Conservation (phyloP, 2,888 invertebrate species). For the Orthosia incerta region DNA sequence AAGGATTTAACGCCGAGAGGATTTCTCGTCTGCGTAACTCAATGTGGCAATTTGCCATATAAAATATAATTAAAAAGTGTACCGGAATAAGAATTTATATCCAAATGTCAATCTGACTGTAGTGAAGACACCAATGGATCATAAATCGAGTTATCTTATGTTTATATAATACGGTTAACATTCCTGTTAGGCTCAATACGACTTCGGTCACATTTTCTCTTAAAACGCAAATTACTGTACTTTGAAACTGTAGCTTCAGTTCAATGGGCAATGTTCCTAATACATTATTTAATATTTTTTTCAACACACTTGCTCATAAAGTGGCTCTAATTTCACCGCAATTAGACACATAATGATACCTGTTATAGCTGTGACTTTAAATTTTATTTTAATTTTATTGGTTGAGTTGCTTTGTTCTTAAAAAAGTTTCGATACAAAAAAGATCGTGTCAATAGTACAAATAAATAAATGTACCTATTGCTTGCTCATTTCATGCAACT, state of each 20-base stretch:
- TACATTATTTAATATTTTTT: neutral
- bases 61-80: neutral
- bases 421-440: too few relatives aligned
- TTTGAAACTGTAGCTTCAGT: slow-evolving; percentile 4
- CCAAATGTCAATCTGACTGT: slow-evolving; percentile 8
- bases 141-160: slow-evolving; percentile 58
- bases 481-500: too few relatives aligned
- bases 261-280: neutral
- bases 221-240: slow-evolving; percentile 46
- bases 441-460: too few relatives aligned
- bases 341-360: too few relatives aligned
- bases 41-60: neutral
- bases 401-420: too few relatives aligned
- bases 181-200: slow-evolving; percentile 41
- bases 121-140: slow-evolving; percentile 55
- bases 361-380: too few relatives aligned
- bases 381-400: too few relatives aligned
- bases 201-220: slow-evolving; percentile 27
- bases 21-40: too few relatives aligned
- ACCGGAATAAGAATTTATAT: neutral
- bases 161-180: slow-evolving; percentile 41
- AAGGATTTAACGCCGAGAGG: neutral
- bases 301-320: too few relatives aligned
- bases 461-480: too few relatives aligned
- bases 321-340: too few relatives aligned